These are phyloP conservation scores for Vimba vimba DNA, from an alignment of 2,113 vertebrate species.

Conservation along the genomic window DNA sequence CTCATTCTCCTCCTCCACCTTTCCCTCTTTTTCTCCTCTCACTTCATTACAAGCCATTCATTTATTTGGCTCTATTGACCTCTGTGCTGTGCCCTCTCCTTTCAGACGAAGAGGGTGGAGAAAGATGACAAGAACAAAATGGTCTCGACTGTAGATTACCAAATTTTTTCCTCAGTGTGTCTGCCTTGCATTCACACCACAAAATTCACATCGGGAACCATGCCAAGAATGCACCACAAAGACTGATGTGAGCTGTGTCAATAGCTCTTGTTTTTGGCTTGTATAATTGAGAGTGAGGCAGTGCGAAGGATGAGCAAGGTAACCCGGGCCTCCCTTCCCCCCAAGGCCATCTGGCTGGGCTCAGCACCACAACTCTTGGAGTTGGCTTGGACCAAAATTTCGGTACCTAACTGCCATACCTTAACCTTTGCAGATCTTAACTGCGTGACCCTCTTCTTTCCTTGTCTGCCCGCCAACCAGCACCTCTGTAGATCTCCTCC, in stretches of 20 bases:
- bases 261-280: constrained; percentile 35
- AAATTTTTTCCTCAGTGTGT: constrained; percentile 17
- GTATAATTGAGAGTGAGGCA: background rate
- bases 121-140: constrained; percentile 30
- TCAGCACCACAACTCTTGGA: constrained; percentile 11
- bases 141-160: constrained; percentile 7
- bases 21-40: background rate
- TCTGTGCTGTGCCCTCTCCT: constrained; percentile 33
- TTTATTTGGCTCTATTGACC: constrained; percentile 48
- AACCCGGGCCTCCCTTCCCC: background rate
- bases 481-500: constrained; percentile 16
- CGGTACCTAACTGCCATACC: background rate
- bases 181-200: background rate
- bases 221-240: constrained; percentile 3
- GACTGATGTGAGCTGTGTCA: constrained; percentile 15
- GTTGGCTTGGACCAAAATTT: constrained; percentile 11
- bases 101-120: background rate
- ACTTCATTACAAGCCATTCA: constrained; percentile 48
- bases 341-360: constrained; percentile 34
- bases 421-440: background rate
- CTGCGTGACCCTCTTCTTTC: constrained; percentile 8
- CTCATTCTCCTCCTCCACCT: constrained; percentile 7
- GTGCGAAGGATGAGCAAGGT: background rate
- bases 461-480: constrained; percentile 18
- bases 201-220: background rate